Conservation (phyloP, 2,113 vertebrate species). For the Galbula dea region DNA sequence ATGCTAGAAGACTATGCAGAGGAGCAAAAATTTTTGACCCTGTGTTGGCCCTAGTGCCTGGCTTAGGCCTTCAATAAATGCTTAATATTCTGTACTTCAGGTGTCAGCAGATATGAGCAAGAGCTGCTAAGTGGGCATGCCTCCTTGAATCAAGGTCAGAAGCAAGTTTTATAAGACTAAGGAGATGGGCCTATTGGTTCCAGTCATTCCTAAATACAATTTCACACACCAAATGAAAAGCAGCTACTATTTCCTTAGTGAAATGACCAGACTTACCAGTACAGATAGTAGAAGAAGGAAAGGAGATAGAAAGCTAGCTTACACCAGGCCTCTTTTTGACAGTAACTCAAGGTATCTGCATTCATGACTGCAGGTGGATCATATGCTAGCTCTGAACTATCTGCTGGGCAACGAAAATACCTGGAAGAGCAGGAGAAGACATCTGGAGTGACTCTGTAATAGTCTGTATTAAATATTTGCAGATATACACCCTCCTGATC, state of each 20-base stretch:
- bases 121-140: neutral
- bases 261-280: constrained; percentile 83
- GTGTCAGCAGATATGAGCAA: neutral
- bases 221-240: neutral
- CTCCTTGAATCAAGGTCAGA: neutral
- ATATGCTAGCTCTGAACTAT: constrained; percentile 92
- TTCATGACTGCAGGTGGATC: constrained; percentile 96
- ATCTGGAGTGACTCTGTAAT: neutral
- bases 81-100: neutral
- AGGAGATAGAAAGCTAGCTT: constrained; percentile 98
- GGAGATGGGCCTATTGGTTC: neutral
- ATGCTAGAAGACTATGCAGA: neutral
- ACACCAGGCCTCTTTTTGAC: constrained; percentile 98
- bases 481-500: neutral
- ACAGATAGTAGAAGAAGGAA: constrained; percentile 99
- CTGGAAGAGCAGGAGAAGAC: constrained; percentile 74
- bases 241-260: neutral
- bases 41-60: neutral
- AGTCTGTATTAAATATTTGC: neutral
- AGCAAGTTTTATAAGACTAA: neutral
- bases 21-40: neutral
- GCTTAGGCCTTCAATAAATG: neutral
- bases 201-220: neutral
- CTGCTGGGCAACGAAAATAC: constrained; percentile 96
- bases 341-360: constrained; percentile 92